Conservation (phyloP, 2,113 vertebrate genomes). For the Pterocles gutturalis region DNA sequence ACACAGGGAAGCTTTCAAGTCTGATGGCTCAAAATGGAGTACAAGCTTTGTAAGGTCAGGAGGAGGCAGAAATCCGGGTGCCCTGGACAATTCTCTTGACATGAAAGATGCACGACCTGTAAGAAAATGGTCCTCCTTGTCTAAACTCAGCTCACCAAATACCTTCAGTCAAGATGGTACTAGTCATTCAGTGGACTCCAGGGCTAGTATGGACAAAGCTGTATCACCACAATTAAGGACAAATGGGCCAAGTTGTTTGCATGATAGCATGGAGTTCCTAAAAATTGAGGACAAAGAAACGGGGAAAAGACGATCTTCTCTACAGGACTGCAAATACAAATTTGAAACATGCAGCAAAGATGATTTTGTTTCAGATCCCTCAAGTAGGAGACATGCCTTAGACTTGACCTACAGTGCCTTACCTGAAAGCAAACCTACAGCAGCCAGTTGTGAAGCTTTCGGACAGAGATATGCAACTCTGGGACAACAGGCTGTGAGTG, state of each 20-base stretch:
- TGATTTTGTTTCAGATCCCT: conserved; percentile 73
- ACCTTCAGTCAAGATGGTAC: conserved; percentile 62
- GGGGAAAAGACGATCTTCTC: conserved; percentile 75
- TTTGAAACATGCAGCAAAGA: conserved; percentile 81
- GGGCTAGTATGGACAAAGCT: conserved; percentile 70
- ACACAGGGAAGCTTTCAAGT: conserved; percentile 71
- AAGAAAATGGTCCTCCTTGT: conserved; percentile 93
- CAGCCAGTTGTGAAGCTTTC: conserved; percentile 62
- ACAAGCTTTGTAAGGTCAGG: conserved; percentile 73
- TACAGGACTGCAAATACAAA: conserved; percentile 82
- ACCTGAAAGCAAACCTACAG: conserved; percentile 80
- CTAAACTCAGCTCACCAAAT: conserved; percentile 80
- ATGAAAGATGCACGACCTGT: conserved; percentile 88
- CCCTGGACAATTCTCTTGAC: conserved; percentile 79
- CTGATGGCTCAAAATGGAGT: conserved; percentile 79
- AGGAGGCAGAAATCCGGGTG: conserved; percentile 64
- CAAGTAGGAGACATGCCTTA: conserved; percentile 83
- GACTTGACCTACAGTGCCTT: conserved; percentile 88
- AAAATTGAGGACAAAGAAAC: conserved; percentile 78
- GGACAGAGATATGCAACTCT: conserved; percentile 75
- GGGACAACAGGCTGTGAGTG: conserved; percentile 80
- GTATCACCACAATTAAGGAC: conserved; percentile 75
- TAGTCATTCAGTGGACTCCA: conserved; percentile 64
- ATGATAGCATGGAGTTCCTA: conserved; percentile 78
- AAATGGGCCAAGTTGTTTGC: conserved; percentile 73